A percentile compares a stretch with the other conserved stretches of the same genome.
Conservation (phyloP, 1,140 invertebrate genomes). For the Drosophila sturtevanti region DNA sequence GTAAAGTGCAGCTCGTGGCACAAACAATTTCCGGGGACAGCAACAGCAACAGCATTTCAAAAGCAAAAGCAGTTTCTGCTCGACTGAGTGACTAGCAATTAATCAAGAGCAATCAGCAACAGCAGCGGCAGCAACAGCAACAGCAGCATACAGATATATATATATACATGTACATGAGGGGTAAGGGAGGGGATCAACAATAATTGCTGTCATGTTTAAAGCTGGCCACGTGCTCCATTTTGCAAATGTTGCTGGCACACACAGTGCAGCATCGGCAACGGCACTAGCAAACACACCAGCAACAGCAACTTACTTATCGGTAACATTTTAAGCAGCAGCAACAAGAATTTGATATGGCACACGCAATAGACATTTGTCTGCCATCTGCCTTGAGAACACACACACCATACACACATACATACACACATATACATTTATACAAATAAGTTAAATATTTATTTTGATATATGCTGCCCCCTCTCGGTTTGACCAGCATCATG, state of each 20-base stretch:
- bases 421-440: constrained; percentile 27
- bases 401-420: constrained; percentile 24
- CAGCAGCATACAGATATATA: constrained; percentile 12
- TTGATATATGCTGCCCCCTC: constrained; percentile 69
- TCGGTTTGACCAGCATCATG: constrained; percentile 42
- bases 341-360: constrained; percentile 65
- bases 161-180: no score
- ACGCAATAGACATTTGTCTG: constrained; percentile 76
- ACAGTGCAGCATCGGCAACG: constrained; percentile 57
- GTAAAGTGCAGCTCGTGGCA: constrained; percentile 67
- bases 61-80: constrained; percentile 54
- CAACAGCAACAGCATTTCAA: constrained; percentile 20
- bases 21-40: constrained; percentile 71
- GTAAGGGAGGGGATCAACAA: constrained; percentile 24
- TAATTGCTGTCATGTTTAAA: constrained; percentile 45
- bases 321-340: constrained; percentile 31
- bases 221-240: constrained; percentile 71
- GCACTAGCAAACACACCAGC: constrained; percentile 33
- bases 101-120: constrained; percentile 75
- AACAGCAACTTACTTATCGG: constrained; percentile 14
- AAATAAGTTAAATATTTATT: constrained; percentile 10
- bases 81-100: constrained; percentile 76
- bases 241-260: constrained; percentile 50
- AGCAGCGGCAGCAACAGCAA: constrained; percentile 23
- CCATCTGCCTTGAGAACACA: constrained; percentile 47